phyloP scores from a whole-genome alignment of 2,888 invertebrate species.

The Sphaerophoria taeniata region DNA sequence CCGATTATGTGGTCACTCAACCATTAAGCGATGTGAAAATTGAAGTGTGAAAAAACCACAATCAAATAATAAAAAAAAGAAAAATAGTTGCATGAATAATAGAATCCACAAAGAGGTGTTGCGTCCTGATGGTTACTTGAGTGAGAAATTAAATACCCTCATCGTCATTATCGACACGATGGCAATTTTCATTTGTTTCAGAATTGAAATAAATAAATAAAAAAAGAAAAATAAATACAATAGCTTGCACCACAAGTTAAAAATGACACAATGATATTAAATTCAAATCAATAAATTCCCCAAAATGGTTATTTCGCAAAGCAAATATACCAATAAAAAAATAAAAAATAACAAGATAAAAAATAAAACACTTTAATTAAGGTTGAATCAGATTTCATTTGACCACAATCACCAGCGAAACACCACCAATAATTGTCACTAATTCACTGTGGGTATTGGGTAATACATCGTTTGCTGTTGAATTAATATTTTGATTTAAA shows the following conservation, averaged over 20 bases:
- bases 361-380: constrained; percentile 16
- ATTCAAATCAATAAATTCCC: constrained; percentile 32
- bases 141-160: neutral
- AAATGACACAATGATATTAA: constrained; percentile 11
- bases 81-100: neutral
- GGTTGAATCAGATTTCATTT: constrained; percentile 19
- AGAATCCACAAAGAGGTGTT: neutral
- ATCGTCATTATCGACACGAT: constrained; percentile 20
- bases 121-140: neutral
- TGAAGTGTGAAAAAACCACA: constrained; percentile 21
- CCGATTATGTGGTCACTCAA: constrained; percentile 30
- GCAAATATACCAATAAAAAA: neutral
- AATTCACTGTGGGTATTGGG: neutral
- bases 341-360: neutral
- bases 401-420: constrained; percentile 34
- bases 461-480: neutral
- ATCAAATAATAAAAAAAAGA: constrained; percentile 13
- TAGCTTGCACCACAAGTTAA: neutral
- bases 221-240: neutral
- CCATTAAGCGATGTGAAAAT: constrained; percentile 35
- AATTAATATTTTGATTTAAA: constrained; percentile 8
- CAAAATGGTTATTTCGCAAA: neutral
- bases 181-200: constrained; percentile 1
- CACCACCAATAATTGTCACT: constrained; percentile 16
- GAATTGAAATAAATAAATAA: neutral